Evolutionary conservation across 1,140 invertebrate genomes (phyloP).

Genomic region (Drosophila carrolli): DNA sequence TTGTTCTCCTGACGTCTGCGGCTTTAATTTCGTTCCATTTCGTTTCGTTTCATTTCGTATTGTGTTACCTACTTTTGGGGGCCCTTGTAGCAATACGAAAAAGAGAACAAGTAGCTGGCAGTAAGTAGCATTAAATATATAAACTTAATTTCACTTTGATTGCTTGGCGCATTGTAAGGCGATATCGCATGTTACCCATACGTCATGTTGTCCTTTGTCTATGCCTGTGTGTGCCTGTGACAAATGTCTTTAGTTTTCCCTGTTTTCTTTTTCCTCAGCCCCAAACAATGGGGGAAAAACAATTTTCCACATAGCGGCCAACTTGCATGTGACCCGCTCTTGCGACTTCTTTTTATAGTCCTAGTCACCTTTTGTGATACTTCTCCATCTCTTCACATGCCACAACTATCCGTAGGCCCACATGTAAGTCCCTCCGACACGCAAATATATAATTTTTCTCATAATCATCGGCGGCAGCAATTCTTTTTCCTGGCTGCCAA

Average conservation of each 20-base stretch:
- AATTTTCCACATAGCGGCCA: constrained; percentile 46
- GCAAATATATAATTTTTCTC: constrained; percentile 82
- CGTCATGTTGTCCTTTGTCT: constrained; percentile 66
- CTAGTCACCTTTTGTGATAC: constrained; percentile 79
- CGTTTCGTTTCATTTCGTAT: constrained; percentile 51
- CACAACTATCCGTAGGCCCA: constrained; percentile 24
- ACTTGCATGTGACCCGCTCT: constrained; percentile 56
- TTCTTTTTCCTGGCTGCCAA: constrained; percentile 54
- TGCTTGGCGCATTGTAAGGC: constrained; percentile 81
- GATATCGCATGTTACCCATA: constrained; percentile 82
- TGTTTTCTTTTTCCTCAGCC: constrained; percentile 53
- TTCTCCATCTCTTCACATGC: constrained; percentile 37
- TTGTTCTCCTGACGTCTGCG: constrained; percentile 57
- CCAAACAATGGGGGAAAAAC: constrained; percentile 51
- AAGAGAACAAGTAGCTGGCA: constrained; percentile 10
- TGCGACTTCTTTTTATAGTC: constrained; percentile 65
- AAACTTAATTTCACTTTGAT: constrained; percentile 83
- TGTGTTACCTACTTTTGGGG: constrained; percentile 53
- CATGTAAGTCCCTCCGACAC: constrained; percentile 62
- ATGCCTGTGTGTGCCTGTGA: constrained; percentile 56
- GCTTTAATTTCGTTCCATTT: constrained; percentile 70
- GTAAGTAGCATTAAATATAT: constrained; percentile 80
- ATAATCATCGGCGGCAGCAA: constrained; percentile 66
- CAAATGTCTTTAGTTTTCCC: constrained; percentile 76
- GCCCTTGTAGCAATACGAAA: constrained; percentile 1